Evolutionary conservation across 1,140 invertebrate species (phyloP), one percentile per base, ranked within the genome.

Genomic region (Brachionus rubens): DNA sequence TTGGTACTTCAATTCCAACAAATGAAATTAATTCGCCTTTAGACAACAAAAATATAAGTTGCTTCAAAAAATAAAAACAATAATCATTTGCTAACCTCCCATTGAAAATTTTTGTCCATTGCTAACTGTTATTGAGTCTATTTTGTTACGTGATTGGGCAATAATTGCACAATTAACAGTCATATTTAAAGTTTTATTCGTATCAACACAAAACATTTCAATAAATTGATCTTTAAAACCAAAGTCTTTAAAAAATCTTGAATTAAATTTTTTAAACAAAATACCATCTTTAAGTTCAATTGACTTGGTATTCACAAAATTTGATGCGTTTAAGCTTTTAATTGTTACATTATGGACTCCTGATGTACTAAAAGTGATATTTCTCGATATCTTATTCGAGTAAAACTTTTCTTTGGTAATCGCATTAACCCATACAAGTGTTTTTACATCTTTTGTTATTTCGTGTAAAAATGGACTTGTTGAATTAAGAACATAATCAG

Each of bases 181-280:
- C 7, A 26, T 54, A 26, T 54, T 54, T 12, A 54, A 26, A 26
- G 50, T 54, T 54, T 28, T 54, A 30, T 59, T 59, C 19, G 30
- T 59, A 7, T 59, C 30, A n/a, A 12, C 36, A n/a, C 54, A 59
- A 36, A 30, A 59, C 19, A 59, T 36, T 33, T 59, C 54, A 59
- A 59, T 59, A 0, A n/a, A 16, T 7, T 36, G 54, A 33, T 36
- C 54, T 59, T 16, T 5, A 5, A 9, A 5, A 36, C 9, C 3
- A 5, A 36, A 36, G 9, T 5, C 3, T 36, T 36, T 5, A 59
- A 16, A 59, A n/a, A 1, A 36, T 19, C n/a, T 16, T 1, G 19
- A 59, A 59, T 36, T 21, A 36, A 40, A 33, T 16, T 33, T 59
- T 59, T 40, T 6, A 7, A 3, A 36, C 33, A 59, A 30, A 59